These are phyloP conservation scores for Chrysina gloriosa DNA, from an alignment of 2,888 invertebrate genomes.

Conservation along the genomic window DNA sequence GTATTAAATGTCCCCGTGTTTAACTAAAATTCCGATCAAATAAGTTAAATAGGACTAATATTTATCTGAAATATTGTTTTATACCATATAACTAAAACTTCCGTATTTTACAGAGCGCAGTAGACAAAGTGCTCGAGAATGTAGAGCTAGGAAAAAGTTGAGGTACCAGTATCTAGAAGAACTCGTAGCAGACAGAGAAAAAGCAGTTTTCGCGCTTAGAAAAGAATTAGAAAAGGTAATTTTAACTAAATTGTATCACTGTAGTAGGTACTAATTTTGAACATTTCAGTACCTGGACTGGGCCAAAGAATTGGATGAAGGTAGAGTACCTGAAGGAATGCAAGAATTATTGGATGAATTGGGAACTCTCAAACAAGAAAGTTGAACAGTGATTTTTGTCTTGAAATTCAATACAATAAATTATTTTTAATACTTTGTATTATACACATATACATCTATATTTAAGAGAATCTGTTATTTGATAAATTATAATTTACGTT, in stretches of 20 bases:
- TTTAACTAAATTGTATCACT: not conserved
- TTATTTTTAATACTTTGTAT: slow-evolving; percentile 33
- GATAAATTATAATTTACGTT: slow-evolving; percentile 9
- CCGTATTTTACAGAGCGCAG: slow-evolving; percentile 80
- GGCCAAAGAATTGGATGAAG: slow-evolving; percentile 85
- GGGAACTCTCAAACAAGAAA: slow-evolving; percentile 77
- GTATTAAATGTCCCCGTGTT: too few relatives aligned
- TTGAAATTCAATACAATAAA: slow-evolving; percentile 22
- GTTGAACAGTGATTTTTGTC: slow-evolving; percentile 31
- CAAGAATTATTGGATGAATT: slow-evolving; percentile 81
- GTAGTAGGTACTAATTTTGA: not conserved
- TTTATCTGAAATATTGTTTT: too few relatives aligned
- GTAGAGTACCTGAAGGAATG: slow-evolving; percentile 82
- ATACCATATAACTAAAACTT: not conserved
- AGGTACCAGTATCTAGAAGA: slow-evolving; percentile 97
- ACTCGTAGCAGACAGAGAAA: slow-evolving; percentile 91
- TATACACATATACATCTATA: slow-evolving; percentile 10
- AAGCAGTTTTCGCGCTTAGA: slow-evolving; percentile 87
- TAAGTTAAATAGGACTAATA: too few relatives aligned
- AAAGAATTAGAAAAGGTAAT: slow-evolving; percentile 90
- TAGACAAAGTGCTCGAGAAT: slow-evolving; percentile 96
- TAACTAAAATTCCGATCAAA: not conserved
- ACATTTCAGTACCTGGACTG: slow-evolving; percentile 78
- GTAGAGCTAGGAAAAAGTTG: slow-evolving; percentile 95
- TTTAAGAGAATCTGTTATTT: not conserved